phyloP scores from a whole-genome alignment of 2,888 invertebrate species.

The Podabrus alpinus region DNA sequence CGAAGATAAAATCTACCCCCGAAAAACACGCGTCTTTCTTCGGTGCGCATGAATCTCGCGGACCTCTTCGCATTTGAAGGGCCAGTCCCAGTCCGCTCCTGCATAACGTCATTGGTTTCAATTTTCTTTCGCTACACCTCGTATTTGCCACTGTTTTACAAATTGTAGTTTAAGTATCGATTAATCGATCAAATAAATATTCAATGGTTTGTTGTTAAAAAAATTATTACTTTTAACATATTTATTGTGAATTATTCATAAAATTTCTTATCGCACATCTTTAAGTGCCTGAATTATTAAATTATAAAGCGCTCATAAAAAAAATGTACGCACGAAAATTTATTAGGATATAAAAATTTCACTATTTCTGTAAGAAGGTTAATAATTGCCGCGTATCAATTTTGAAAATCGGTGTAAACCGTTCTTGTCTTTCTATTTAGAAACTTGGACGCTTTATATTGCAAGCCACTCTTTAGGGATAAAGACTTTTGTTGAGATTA shows the following conservation, averaged over 20 bases:
- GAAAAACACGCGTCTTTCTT: no score
- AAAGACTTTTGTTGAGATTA: background rate
- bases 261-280: background rate
- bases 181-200: background rate
- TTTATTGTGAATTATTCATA: background rate
- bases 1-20: no score
- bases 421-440: background rate
- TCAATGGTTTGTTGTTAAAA: background rate
- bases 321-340: background rate
- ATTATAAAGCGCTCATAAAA: background rate
- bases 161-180: background rate
- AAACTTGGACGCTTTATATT: background rate
- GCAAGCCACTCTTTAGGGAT: background rate
- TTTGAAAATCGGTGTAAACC: background rate
- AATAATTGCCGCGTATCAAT: background rate
- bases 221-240: background rate
- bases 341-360: background rate
- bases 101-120: background rate
- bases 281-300: background rate
- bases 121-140: background rate
- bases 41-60: no score
- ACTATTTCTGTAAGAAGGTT: background rate
- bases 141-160: background rate
- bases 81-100: no score
- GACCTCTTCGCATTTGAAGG: no score